These are phyloP conservation scores for Pipra filicauda DNA, from an alignment of 2,113 vertebrate species.

Conservation along the genomic window DNA sequence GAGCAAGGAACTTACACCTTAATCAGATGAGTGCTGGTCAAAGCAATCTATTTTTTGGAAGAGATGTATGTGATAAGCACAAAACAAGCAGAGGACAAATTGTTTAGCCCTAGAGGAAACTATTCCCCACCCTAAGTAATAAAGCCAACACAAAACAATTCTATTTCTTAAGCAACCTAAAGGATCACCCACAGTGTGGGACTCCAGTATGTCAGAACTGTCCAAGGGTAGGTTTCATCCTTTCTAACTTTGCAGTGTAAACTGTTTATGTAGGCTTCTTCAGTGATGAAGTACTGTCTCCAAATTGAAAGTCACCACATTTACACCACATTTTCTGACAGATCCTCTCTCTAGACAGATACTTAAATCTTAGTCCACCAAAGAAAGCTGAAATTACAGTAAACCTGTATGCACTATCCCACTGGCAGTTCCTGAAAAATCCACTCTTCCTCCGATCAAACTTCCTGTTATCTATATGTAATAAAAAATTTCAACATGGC, in stretches of 20 bases:
- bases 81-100: not conserved
- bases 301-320: not conserved
- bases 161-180: not conserved
- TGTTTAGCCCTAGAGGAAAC: not conserved
- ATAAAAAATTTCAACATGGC: not conserved
- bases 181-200: not conserved
- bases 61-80: accelerated
- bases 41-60: not conserved
- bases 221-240: not conserved
- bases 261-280: not conserved
- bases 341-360: not conserved
- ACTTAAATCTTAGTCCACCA: not conserved
- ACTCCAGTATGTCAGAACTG: not conserved
- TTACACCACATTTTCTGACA: not conserved
- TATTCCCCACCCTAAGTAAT: not conserved
- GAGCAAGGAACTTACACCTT: not conserved
- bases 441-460: not conserved
- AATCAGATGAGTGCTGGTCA: not conserved
- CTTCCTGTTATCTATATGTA: not conserved
- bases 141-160: not conserved
- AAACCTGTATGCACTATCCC: not conserved
- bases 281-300: not conserved
- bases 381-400: not conserved
- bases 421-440: not conserved
- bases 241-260: not conserved